Conservation (phyloP, 2,888 invertebrate species). For the Aleiodes testaceus region DNA sequence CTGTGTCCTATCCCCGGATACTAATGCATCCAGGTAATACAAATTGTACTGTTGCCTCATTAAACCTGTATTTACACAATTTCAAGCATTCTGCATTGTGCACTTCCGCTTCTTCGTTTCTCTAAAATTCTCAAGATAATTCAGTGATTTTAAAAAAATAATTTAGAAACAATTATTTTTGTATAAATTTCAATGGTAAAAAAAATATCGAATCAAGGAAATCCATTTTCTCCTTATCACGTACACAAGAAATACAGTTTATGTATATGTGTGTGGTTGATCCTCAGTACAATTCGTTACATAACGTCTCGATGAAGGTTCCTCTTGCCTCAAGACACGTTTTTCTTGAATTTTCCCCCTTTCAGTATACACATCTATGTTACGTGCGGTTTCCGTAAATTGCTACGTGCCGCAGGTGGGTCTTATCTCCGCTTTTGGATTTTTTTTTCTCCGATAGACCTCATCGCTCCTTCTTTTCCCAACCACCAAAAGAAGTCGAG, state of each 20-base stretch:
- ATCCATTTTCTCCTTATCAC: neutral
- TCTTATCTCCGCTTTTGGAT: slow-evolving; percentile 38
- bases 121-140: no score
- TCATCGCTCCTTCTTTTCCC: neutral
- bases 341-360: slow-evolving; percentile 8
- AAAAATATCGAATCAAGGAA: neutral
- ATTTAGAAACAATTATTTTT: no score
- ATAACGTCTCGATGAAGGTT: slow-evolving; percentile 49
- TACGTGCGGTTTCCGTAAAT: slow-evolving; percentile 68
- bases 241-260: neutral
- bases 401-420: slow-evolving; percentile 60
- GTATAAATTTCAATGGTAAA: neutral
- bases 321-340: slow-evolving; percentile 37
- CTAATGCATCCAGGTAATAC: slow-evolving; percentile 18
- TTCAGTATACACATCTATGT: slow-evolving; percentile 51
- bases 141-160: no score
- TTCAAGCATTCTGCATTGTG: slow-evolving; percentile 12
- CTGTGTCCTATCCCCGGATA: slow-evolving; percentile 24
- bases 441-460: slow-evolving; percentile 12
- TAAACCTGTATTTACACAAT: slow-evolving; percentile 1
- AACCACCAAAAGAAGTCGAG: no score
- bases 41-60: slow-evolving; percentile 23
- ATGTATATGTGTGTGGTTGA: slow-evolving; percentile 2
- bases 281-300: slow-evolving; percentile 60
- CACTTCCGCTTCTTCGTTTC: slow-evolving; percentile 13